Conservation (phyloP, 1,140 invertebrate species). For the Bilobella aurantiaca region DNA sequence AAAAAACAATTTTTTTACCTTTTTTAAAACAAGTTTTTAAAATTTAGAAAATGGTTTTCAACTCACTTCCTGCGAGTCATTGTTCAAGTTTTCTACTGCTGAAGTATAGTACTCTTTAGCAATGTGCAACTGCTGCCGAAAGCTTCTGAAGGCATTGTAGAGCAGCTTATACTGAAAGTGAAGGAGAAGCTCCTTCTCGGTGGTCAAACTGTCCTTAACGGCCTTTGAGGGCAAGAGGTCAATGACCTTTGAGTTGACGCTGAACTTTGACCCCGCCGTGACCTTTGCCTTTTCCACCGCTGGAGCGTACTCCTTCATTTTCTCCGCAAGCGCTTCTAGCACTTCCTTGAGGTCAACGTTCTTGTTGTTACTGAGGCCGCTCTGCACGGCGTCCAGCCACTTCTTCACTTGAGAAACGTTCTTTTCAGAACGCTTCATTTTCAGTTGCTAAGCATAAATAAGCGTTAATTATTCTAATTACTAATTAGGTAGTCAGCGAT, state of each 20-base stretch:
- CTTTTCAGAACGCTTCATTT: conserved; percentile 3
- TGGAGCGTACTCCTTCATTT: background rate
- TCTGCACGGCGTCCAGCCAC: background rate
- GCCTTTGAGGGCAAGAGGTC: background rate
- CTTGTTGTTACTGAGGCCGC: conserved; percentile 7
- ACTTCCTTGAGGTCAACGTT: conserved; percentile 1
- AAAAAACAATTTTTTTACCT: too few species aligned
- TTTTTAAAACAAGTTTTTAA: too few species aligned
- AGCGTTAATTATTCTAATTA: conserved; percentile 8
- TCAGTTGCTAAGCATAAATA: conserved; percentile 12
- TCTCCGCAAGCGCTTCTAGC: conserved; percentile 6
- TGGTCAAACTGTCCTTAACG: background rate
- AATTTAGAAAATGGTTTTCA: background rate
- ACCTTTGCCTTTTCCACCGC: background rate
- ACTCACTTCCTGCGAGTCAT: background rate
- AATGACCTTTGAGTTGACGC: background rate
- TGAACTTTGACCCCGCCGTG: background rate
- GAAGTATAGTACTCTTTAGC: background rate
- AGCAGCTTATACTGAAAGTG: background rate
- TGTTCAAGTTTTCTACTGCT: background rate
- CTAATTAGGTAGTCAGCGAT: conserved; percentile 7
- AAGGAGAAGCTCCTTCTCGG: background rate
- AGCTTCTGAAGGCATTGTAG: conserved; percentile 1
- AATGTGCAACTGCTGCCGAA: background rate
- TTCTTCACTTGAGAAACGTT: background rate